Base-by-base conservation (phyloP, 2,113 vertebrate genomes). In the Anoura caudifer region DNA sequence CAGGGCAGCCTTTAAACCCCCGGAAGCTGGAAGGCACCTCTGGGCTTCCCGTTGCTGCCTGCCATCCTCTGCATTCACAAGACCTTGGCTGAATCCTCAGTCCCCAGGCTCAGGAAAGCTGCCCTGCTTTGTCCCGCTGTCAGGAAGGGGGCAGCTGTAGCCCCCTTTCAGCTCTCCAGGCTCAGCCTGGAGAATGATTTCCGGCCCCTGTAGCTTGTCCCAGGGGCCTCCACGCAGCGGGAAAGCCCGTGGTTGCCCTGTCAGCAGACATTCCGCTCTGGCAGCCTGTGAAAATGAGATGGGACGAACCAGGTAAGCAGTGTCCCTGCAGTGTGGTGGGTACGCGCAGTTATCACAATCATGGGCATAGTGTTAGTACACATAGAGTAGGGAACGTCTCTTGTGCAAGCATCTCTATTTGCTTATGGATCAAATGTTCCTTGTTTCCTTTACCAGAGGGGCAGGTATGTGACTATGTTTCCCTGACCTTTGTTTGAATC, bases 271-370 rank as follows among this genome's bases (percentile, higher is more conserved):
- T 81, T 81, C 9, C 1, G 0, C 84, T 26, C 65, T 87, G 85
- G 50, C 36, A 24, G 20, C 38, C 81, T 87, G 52, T 94, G 90
- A 70, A 59, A 69, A 33, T 22, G 70, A 90, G 81, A 47, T 11
- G 28, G 80, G 67, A 43, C 61, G 61, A 26, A 43, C 77, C 1
- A 11, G 86, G 14, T 36, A 75, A 38, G 24, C 3, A 4, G 70
- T 10, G 20, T 13, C 76, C 26, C 1, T 52, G 82, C 0, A 0
- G 31, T 19, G 52, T 16, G n/a, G 11, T 33, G 24, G 52, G 67
- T 87, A 45, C 4, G 3, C 47, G 41, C 7, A 17, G 14, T 41
- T 26, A n/a, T 52, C 45, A 14, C 77, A 79, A 38, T 12, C 8
- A 0, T 1, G 11, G 36, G 80, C 52, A 12, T 20, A 47, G 47